Evolutionary conservation across 2,888 invertebrate genomes (phyloP), one percentile per base, ranked within the genome.

Genomic region (Ecdyonurus torrentis): DNA sequence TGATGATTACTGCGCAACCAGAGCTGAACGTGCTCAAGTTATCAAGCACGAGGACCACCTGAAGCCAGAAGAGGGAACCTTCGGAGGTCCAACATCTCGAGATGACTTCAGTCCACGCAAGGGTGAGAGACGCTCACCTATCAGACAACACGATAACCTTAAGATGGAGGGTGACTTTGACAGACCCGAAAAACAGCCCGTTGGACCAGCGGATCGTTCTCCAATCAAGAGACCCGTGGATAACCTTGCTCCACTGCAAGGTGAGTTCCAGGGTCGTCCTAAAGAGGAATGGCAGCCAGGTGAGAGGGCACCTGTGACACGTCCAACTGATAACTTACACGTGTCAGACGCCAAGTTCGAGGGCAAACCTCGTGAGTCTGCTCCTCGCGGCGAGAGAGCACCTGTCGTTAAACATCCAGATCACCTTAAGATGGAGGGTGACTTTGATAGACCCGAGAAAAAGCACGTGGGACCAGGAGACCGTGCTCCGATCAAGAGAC

Each of bases 241-340:
- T 20, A 82, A 80, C 67, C 69, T 83, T 1, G 70, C 79, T 5
- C 37, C 7, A 55, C 55, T n/a, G 7, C 23, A 64, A 64, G 59
- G 70, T 23, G 68, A 67, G 1, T 70, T 82, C 75, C 79, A 79
- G 72, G 70, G 73, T 74, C 67, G 68, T 1, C 71, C 70, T 19
- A 71, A 70, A 52, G 69, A 71, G 10, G 70, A 70, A 15, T 70
- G 63, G 52, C 64, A 63, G 2, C 66, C 69, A 65, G 25, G 65
- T 67, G 61, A 61, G 68, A 24, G 65, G 65, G 5, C 66, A 63
- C 19, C 52, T 23, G 19, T 62, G 2, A 71, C 69, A 20, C 72
- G 71, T 59, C 77, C 70, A 20, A 66, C 69, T 7, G 75, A 76
- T 61, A 75, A 75, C 66, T 65, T 70, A 59, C 61, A 67, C 59